Evolutionary conservation across 2,113 vertebrate genomes (phyloP).

Genomic region (Litocranius walleri): DNA sequence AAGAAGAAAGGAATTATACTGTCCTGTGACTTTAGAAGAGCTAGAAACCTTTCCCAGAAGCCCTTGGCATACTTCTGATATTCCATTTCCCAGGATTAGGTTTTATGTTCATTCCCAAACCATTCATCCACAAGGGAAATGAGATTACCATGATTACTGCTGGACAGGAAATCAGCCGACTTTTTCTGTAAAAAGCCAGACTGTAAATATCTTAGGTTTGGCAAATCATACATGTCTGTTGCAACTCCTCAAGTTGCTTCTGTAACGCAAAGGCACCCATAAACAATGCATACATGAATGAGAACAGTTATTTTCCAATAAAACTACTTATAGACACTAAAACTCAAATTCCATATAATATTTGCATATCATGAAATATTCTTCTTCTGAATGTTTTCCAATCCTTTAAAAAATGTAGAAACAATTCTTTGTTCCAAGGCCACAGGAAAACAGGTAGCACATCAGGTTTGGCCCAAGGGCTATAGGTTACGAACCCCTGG

Average conservation of each 20-base stretch:
- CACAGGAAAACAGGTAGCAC: neutral
- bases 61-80: neutral
- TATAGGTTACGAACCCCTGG: neutral
- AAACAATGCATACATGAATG: neutral
- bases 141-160: constrained; percentile 55
- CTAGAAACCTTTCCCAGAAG: constrained; percentile 24
- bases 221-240: neutral
- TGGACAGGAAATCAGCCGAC: constrained; percentile 11
- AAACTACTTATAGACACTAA: neutral
- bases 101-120: constrained; percentile 55
- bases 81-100: constrained; percentile 58
- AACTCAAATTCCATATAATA: constrained; percentile 18
- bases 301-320: neutral
- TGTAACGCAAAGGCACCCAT: neutral
- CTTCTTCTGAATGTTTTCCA: constrained; percentile 12
- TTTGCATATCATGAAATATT: neutral
- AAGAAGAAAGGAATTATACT: neutral
- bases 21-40: neutral
- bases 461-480: neutral
- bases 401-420: neutral
- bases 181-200: neutral
- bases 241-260: neutral
- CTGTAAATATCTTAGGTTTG: neutral
- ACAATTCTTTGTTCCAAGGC: neutral
- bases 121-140: constrained; percentile 49